phyloP scores from a whole-genome alignment of 2,797 vertebrate genomes.

The Anas georgica region DNA sequence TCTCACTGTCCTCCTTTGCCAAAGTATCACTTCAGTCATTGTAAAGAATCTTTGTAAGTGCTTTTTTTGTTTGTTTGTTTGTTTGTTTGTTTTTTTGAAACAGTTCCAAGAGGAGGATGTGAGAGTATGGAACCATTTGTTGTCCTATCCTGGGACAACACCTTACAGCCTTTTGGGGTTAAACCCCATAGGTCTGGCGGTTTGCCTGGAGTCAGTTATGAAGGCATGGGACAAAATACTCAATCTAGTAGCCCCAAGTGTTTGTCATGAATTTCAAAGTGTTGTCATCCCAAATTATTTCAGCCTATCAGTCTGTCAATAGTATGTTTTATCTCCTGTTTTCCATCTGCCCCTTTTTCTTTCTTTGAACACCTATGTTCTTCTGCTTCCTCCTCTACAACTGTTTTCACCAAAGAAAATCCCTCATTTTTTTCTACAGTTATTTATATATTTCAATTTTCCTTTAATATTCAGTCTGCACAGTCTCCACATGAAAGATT shows the following conservation, averaged over 20 bases:
- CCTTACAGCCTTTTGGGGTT: neutral
- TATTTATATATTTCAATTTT: neutral
- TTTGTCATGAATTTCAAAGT: neutral
- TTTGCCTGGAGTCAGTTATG: neutral
- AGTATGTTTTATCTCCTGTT: neutral
- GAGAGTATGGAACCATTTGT: neutral
- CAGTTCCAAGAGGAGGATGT: neutral
- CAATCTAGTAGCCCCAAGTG: neutral
- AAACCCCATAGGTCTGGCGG: neutral
- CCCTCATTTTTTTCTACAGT: neutral
- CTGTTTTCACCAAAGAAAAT: neutral
- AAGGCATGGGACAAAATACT: neutral
- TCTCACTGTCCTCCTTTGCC: neutral
- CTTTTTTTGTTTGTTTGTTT: neutral
- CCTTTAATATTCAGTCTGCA: neutral
- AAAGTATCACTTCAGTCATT: neutral
- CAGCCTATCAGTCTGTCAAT: neutral
- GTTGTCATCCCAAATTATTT: neutral
- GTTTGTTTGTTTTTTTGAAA: neutral
- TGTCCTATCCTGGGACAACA: neutral
- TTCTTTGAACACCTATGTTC: neutral
- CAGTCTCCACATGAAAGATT: neutral
- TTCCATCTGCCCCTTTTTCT: neutral
- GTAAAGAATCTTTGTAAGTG: neutral
- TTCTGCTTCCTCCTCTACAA: neutral